A percentile compares a stretch with the other conserved stretches of the same genome.
Conservation (phyloP, 2,797 vertebrate species). For the Liasis olivaceus region DNA sequence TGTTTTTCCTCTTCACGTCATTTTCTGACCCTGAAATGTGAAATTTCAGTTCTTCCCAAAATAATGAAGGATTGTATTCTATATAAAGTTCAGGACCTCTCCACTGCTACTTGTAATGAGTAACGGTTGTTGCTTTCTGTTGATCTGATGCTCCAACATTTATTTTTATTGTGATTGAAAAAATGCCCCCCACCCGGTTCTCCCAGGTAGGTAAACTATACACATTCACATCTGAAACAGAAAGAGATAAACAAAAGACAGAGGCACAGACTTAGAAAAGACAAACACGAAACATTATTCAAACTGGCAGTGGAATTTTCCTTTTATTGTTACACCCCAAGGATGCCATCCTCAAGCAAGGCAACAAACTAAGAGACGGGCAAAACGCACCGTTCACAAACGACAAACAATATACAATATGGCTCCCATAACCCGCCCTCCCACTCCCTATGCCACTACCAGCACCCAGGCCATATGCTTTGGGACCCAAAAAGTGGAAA, state of each 20-base stretch:
- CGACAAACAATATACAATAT: slow-evolving; percentile 53
- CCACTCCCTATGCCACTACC: slow-evolving; percentile 29
- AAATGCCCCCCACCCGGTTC: neutral
- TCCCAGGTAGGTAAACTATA: slow-evolving; percentile 11
- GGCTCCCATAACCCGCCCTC: slow-evolving; percentile 22
- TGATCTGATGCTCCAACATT: neutral
- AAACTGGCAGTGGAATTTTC: slow-evolving; percentile 43
- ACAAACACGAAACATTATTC: slow-evolving; percentile 21
- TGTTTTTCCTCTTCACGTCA: neutral
- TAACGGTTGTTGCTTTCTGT: neutral
- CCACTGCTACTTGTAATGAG: neutral
- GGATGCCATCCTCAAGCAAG: slow-evolving; percentile 60
- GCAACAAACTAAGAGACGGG: slow-evolving; percentile 53
- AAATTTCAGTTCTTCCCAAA: neutral
- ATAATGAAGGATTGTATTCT: neutral
- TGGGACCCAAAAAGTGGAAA: slow-evolving; percentile 1
- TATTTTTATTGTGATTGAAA: neutral
- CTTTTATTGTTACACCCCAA: slow-evolving; percentile 67
- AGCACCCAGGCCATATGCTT: slow-evolving; percentile 12
- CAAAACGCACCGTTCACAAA: slow-evolving; percentile 49
- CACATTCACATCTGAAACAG: neutral
- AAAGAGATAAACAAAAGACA: slow-evolving; percentile 58
- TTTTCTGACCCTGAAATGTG: neutral
- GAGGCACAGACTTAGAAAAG: slow-evolving; percentile 44
- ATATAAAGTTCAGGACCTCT: neutral